Conservation (phyloP, 1,140 invertebrate genomes). For the Nasonia giraulti region DNA sequence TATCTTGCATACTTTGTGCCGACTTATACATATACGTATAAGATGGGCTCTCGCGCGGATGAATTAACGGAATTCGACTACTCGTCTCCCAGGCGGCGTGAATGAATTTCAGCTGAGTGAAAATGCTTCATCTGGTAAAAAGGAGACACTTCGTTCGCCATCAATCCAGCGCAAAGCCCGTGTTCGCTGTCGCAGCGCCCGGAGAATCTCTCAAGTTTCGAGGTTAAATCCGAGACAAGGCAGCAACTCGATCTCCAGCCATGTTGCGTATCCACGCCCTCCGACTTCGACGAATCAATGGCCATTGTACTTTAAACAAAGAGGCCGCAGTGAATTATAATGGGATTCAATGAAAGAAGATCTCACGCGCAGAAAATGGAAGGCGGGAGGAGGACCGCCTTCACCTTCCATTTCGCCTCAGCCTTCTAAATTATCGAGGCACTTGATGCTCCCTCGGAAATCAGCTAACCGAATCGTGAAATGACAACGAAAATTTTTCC, state of each 20-base stretch:
- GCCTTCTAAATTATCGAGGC: slow-evolving; percentile 64
- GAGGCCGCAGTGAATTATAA: slow-evolving; percentile 62
- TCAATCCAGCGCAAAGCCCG: background rate
- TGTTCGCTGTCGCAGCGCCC: background rate
- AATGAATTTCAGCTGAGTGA: too few species aligned
- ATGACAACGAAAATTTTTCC: slow-evolving; percentile 15
- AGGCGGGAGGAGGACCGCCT: slow-evolving; percentile 33
- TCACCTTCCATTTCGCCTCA: slow-evolving; percentile 21
- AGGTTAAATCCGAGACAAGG: slow-evolving; percentile 50
- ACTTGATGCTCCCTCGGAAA: slow-evolving; percentile 50
- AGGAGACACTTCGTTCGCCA: background rate
- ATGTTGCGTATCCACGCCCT: slow-evolving; percentile 65
- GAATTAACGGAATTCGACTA: too few species aligned
- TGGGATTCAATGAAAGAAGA: slow-evolving; percentile 68
- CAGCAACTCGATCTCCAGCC: slow-evolving; percentile 61
- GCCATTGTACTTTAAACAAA: slow-evolving; percentile 68
- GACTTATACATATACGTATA: too few species aligned
- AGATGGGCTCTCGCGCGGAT: too few species aligned
- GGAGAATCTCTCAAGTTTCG: slow-evolving; percentile 50
- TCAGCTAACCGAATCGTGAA: slow-evolving; percentile 61
- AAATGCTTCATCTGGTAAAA: background rate
- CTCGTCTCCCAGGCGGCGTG: too few species aligned
- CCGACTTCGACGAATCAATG: slow-evolving; percentile 60
- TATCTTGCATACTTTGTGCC: too few species aligned
- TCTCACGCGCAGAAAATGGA: slow-evolving; percentile 45